Base-by-base conservation (phyloP, 2,888 invertebrate genomes). In the Nomada fucata region DNA sequence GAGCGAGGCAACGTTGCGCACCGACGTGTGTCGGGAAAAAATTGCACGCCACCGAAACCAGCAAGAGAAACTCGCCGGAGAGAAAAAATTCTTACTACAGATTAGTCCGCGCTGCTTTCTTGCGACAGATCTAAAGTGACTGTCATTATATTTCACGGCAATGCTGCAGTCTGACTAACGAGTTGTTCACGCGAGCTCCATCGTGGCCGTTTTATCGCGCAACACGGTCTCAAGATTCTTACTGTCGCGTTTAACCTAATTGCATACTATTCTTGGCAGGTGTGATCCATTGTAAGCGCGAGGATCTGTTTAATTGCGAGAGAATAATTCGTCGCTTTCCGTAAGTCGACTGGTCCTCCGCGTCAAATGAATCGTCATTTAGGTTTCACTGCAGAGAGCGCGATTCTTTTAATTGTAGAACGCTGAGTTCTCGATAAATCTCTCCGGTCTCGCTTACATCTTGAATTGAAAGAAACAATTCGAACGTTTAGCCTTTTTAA, bases 211-310 rank as follows among this genome's bases (percentile, higher is more conserved):
- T 76, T 75, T 72, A 65, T 76, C 57, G 60, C 50, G 11, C 53
- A 52, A 26, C 53, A 50, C 70, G 50, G 70, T 52, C 63, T 71
- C 71, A 59, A 76, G 64, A 65, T 79, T 77, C 71, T 85, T 85
- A 79, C 76, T 15, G 84, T 68, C 67, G 69, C 70, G 61, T 82
- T 87, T 85, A 85, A 87, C 82, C 87, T 77, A 85, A 82, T 87
- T 87, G 76, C 79, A 57, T 63, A 69, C 76, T 83, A 7, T 84
- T 79, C 80, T 67, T 55, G 50, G 64, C 29, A 47, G 18, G 15
- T 23, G 26, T 20, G n/a, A 52, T 29, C 70, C 13, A 72, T 23
- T 53, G 59, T n/a, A 60, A 50, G 36, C 60, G 61, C 29, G 63
- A 78, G 52, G 71, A 73, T 75, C 70, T 57, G 68, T 76, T 83